phyloP scores from a whole-genome alignment of 2,888 invertebrate species.

The Molanna angustata region DNA sequence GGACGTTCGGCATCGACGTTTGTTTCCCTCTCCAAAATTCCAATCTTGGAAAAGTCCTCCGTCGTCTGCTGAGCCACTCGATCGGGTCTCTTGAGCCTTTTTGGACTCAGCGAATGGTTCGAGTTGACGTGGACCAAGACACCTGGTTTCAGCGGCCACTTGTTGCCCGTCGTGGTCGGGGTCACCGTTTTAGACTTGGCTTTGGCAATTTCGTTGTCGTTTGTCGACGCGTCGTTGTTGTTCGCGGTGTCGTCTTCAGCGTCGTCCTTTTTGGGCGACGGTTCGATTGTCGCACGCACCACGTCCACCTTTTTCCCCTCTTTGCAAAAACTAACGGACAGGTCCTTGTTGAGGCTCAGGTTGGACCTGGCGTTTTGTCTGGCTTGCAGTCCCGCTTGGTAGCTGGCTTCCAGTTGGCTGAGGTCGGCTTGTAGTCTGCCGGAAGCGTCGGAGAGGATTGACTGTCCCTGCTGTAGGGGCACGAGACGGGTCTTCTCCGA shows the following conservation, averaged over 20 bases:
- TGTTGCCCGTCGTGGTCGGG: constrained; percentile 54
- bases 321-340: constrained; percentile 9
- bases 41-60: constrained; percentile 40
- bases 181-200: constrained; percentile 28
- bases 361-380: constrained; percentile 24
- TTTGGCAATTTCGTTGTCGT: constrained; percentile 31
- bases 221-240: constrained; percentile 21
- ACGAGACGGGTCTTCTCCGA: constrained; percentile 52
- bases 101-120: constrained; percentile 67
- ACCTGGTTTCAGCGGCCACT: constrained; percentile 87
- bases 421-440: constrained; percentile 30
- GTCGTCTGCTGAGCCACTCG: constrained; percentile 40
- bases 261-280: neutral
- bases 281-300: neutral
- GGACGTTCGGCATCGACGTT: constrained; percentile 35
- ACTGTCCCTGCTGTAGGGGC: constrained; percentile 39
- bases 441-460: constrained; percentile 22
- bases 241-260: constrained; percentile 10
- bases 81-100: constrained; percentile 36
- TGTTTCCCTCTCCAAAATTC: constrained; percentile 47
- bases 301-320: constrained; percentile 32
- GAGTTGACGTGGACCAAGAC: constrained; percentile 86
- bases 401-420: constrained; percentile 30
- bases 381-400: constrained; percentile 30
- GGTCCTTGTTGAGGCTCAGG: constrained; percentile 32